These are phyloP conservation scores for Coenonympha arcania DNA, from an alignment of 2,888 invertebrate genomes.

Conservation along the genomic window DNA sequence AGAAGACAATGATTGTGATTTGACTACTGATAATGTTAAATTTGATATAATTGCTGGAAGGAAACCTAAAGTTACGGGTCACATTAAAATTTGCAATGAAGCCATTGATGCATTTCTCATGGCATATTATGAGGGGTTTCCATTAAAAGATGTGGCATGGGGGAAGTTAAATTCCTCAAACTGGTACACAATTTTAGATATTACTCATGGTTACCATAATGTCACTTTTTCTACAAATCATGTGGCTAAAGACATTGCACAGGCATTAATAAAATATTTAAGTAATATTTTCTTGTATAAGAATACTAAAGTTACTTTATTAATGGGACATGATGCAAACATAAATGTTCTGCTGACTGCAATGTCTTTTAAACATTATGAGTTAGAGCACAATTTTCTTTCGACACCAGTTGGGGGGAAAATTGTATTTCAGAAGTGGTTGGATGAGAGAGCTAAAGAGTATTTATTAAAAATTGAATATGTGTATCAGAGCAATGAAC, in stretches of 20 bases:
- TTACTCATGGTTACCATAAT: slow-evolving; percentile 51
- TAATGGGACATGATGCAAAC: slow-evolving; percentile 66
- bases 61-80: slow-evolving; percentile 52
- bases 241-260: slow-evolving; percentile 52
- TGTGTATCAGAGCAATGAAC: slow-evolving; percentile 50
- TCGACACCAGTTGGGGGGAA: slow-evolving; percentile 54
- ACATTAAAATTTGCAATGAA: slow-evolving; percentile 55
- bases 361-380: slow-evolving; percentile 44
- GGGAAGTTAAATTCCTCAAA: slow-evolving; percentile 37
- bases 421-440: slow-evolving; percentile 60
- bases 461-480: slow-evolving; percentile 50
- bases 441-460: slow-evolving; percentile 30
- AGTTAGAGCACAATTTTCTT: slow-evolving; percentile 45
- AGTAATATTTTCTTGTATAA: slow-evolving; percentile 38
- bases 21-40: slow-evolving; percentile 42
- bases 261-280: slow-evolving; percentile 48
- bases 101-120: slow-evolving; percentile 59
- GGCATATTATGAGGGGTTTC: slow-evolving; percentile 60
- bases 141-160: slow-evolving; percentile 52
- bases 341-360: slow-evolving; percentile 49
- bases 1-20: slow-evolving; percentile 43
- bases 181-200: slow-evolving; percentile 44
- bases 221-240: slow-evolving; percentile 52
- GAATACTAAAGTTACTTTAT: slow-evolving; percentile 40
- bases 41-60: slow-evolving; percentile 37